phyloP scores from a whole-genome alignment of 2,797 vertebrate species.

The Chiloscyllium punctatum region DNA sequence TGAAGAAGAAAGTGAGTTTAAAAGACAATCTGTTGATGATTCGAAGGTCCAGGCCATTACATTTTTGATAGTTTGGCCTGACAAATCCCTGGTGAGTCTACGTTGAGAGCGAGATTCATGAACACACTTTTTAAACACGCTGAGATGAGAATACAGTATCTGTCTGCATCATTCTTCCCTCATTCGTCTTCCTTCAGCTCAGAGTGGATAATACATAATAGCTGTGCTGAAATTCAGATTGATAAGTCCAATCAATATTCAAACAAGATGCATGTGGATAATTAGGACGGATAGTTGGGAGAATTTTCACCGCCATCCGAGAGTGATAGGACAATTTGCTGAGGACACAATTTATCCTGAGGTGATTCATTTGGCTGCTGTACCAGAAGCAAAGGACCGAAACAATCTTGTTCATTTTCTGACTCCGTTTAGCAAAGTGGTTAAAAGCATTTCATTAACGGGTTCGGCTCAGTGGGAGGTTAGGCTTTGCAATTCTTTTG shows the following conservation, averaged over 20 bases:
- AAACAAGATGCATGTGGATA: constrained; percentile 7
- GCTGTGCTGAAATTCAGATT: constrained; percentile 18
- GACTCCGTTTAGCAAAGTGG: not conserved
- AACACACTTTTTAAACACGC: not conserved
- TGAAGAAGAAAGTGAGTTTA: too few relatives aligned
- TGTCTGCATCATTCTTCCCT: constrained; percentile 4
- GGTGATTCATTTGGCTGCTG: not conserved
- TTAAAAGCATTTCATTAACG: not conserved
- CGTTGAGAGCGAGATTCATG: not conserved
- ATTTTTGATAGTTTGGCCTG: not conserved
- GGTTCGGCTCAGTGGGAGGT: too few relatives aligned
- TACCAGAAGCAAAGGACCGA: not conserved
- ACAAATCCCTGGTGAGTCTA: not conserved
- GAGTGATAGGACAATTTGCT: constrained; percentile 25
- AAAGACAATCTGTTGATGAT: too few relatives aligned
- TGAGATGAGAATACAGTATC: constrained; percentile 6
- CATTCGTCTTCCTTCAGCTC: constrained; percentile 12
- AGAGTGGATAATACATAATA: not conserved
- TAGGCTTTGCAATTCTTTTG: not conserved
- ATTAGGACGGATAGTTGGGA: not conserved
- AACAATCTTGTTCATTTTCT: not conserved
- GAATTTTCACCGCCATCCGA: not conserved
- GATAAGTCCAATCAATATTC: constrained; percentile 34
- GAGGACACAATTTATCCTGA: not conserved
- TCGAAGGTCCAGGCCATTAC: too few relatives aligned